Conservation (phyloP, 2,113 vertebrate genomes). For the Oncorhynchus kisutch region DNA sequence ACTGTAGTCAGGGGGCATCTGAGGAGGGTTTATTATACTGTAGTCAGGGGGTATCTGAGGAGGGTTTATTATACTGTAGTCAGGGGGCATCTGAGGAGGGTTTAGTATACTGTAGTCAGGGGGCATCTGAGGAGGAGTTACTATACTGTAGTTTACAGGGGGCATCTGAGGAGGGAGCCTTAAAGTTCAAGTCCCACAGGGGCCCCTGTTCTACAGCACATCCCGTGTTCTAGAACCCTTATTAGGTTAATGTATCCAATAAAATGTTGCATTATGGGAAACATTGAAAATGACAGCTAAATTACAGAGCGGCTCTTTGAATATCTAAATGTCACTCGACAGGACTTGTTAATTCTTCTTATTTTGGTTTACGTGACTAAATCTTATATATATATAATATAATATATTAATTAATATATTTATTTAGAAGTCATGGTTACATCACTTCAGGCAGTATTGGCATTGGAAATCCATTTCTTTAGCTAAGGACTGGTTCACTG, state of each 20-base stretch:
- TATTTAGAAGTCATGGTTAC: background rate
- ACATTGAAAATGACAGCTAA: background rate
- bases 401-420: too few species aligned
- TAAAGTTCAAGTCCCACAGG: background rate
- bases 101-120: background rate
- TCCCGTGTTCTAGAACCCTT: background rate
- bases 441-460: background rate
- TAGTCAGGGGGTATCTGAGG: background rate
- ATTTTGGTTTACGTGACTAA: background rate
- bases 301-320: background rate
- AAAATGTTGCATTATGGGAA: background rate
- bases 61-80: background rate
- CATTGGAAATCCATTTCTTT: too few species aligned
- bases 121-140: background rate
- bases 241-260: background rate
- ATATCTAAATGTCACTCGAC: background rate
- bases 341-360: background rate
- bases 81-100: background rate
- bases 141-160: background rate
- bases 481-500: too few species aligned
- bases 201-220: background rate
- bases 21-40: background rate
- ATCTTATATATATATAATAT: too few species aligned
- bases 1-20: background rate
- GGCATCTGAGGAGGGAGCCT: background rate